These are phyloP conservation scores for Gymnocephalus cernua DNA, from an alignment of 2,113 vertebrate genomes.

Conservation along the genomic window DNA sequence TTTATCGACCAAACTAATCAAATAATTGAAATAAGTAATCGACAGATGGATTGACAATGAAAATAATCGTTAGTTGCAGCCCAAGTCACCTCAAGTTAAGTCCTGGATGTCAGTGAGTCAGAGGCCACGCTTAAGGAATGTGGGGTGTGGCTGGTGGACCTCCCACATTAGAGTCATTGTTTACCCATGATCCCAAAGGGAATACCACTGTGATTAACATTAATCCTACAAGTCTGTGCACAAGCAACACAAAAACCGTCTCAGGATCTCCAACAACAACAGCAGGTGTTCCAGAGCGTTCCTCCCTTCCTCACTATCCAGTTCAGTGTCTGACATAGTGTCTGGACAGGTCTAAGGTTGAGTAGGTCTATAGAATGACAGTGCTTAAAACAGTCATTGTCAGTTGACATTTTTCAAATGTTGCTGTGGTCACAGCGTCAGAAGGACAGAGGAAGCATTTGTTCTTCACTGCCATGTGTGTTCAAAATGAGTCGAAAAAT, in stretches of 20 bases:
- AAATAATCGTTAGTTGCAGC: too few species aligned
- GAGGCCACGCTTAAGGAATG: constrained; percentile 46
- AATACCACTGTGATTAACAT: constrained; percentile 61
- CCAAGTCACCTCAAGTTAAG: constrained; percentile 11
- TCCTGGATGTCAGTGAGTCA: constrained; percentile 15
- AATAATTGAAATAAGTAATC: too few species aligned
- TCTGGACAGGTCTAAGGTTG: constrained; percentile 14
- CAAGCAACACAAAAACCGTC: constrained; percentile 61
- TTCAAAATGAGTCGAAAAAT: neutral
- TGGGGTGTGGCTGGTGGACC: constrained; percentile 49
- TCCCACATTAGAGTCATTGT: constrained; percentile 54
- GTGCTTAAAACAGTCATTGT: neutral
- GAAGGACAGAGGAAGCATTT: neutral
- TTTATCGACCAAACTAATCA: too few species aligned
- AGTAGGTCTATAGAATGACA: neutral
- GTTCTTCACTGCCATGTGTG: neutral
- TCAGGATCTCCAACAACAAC: constrained; percentile 42
- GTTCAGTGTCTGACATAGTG: constrained; percentile 12
- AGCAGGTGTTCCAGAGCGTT: constrained; percentile 33
- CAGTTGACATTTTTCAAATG: neutral
- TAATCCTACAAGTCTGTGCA: constrained; percentile 60
- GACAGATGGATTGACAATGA: too few species aligned
- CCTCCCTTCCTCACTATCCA: neutral
- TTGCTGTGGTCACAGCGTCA: neutral
- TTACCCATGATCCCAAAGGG: constrained; percentile 42